A percentile compares a stretch with the other conserved stretches of the same genome.
These are phyloP conservation scores for Peromyscus aztecus DNA, from an alignment of 2,797 vertebrate species.

Conservation along the genomic window DNA sequence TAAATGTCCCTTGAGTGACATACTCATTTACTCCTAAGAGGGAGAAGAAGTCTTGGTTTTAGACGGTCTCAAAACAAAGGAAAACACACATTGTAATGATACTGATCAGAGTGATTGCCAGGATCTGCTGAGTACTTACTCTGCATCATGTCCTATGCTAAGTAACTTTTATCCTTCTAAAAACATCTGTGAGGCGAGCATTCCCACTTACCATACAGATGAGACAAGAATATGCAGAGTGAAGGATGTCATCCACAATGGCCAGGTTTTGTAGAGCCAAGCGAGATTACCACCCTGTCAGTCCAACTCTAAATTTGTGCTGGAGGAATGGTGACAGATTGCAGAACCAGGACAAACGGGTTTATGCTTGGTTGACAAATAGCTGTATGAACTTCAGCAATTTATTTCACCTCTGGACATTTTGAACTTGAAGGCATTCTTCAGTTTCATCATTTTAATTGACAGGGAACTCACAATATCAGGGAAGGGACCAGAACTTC, in stretches of 20 bases:
- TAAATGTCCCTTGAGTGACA: conserved; percentile 74
- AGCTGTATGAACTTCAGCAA: background rate
- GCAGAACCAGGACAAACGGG: background rate
- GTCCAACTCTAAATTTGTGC: background rate
- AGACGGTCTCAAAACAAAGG: conserved; percentile 41
- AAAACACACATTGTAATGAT: background rate
- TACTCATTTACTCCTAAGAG: conserved; percentile 61
- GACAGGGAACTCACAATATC: background rate
- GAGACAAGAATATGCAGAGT: no score
- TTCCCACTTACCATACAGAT: background rate
- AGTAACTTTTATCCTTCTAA: background rate
- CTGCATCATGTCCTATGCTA: background rate
- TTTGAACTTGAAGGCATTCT: conserved; percentile 12
- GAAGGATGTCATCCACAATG: background rate
- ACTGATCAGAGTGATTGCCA: background rate
- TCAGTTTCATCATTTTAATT: background rate
- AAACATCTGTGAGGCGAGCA: background rate
- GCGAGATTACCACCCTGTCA: background rate
- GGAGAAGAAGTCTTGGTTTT: conserved; percentile 69
- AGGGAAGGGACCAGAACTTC: background rate
- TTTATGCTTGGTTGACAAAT: background rate
- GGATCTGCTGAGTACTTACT: background rate
- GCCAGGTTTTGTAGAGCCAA: background rate
- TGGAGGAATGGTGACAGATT: background rate
- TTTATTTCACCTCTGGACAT: conserved; percentile 9